Base-by-base conservation (phyloP, 2,113 vertebrate species). In the Gobio gobio region DNA sequence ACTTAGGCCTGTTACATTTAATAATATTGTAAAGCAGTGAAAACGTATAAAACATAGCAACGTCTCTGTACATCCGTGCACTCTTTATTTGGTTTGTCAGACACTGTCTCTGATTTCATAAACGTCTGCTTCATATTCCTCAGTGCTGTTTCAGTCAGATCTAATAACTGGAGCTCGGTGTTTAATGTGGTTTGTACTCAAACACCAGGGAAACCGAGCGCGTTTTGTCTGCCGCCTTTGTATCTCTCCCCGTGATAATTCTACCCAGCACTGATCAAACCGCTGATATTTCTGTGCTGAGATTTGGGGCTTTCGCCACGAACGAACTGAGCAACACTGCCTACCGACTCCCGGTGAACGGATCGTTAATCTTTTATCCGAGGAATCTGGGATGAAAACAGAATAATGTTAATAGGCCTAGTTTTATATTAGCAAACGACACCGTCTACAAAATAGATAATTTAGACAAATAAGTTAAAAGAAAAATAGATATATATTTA, bases 161-260 rank as follows among this genome's bases (percentile, higher is more conserved):
- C 49, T 83, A 63, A 86, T 84, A 83, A 85, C 79, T 20, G 75
- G 16, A 61, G 29, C 78, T 85, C 85, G 73, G 33, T 47, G 78
- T 58, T 90, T 87, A 81, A 79, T 83, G 81, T n/a, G 77, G 54
- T 77, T 82, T 87, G 86, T 86, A 61, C 75, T 89, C 82, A 88
- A 90, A 85, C 83, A 88, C 87, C 72, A 82, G 74, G 79, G 78
- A 86, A 78, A 88, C 59, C 82, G 76, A 43, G 83, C 56, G 54
- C 81, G 86, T 90, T 77, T 89, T 87, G 85, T 87, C 84, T 85
- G 82, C 54, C 82, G 51, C 79, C 85, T 86, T 87, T 87, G 86
- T 77, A 84, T 76, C 88, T 92, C 91, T 91, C 91, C 88, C 86
- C 91, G 92, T 93, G 94, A 93, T 93, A 94, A 91, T 93, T 94